Percentiles rank a stretch among this genome's conserved stretches.
Evolutionary conservation across 2,113 vertebrate genomes (phyloP).

Genomic region (Oreochromis niloticus): DNA sequence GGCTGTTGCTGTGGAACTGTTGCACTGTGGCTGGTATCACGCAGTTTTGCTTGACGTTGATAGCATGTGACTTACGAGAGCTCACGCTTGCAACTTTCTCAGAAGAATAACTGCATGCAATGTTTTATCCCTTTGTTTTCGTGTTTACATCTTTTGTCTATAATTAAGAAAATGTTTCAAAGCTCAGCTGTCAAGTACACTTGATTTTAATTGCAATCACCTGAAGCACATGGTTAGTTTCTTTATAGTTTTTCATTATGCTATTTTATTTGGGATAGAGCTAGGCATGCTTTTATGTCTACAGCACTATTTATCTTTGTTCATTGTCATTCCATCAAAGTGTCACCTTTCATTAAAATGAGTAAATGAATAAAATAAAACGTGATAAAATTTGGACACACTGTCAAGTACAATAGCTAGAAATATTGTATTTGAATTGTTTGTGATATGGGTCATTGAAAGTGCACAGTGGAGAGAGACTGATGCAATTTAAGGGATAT

Average conservation of each 20-base stretch:
- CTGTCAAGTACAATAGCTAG: neutral
- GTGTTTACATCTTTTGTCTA: neutral
- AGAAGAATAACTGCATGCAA: neutral
- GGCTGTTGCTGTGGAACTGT: constrained; percentile 20
- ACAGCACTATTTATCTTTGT: neutral
- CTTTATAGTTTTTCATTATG: neutral
- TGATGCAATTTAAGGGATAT: neutral
- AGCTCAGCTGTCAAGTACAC: neutral
- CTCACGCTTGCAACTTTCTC: neutral
- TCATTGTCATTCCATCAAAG: neutral
- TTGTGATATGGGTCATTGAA: neutral
- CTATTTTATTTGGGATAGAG: neutral
- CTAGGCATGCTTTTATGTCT: neutral
- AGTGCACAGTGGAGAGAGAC: neutral
- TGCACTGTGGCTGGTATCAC: neutral
- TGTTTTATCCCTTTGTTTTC: neutral
- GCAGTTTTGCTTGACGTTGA: neutral
- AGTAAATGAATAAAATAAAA: neutral
- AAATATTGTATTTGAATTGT: neutral
- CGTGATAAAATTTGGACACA: neutral
- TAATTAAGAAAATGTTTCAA: neutral
- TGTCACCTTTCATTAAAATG: neutral
- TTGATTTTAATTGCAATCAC: constrained; percentile 16
- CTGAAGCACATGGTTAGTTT: neutral
- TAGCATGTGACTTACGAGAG: neutral